A percentile compares a stretch with the other conserved stretches of the same genome.
These are phyloP conservation scores for Lithophane ornitopus DNA, from an alignment of 2,888 invertebrate genomes.

Conservation along the genomic window DNA sequence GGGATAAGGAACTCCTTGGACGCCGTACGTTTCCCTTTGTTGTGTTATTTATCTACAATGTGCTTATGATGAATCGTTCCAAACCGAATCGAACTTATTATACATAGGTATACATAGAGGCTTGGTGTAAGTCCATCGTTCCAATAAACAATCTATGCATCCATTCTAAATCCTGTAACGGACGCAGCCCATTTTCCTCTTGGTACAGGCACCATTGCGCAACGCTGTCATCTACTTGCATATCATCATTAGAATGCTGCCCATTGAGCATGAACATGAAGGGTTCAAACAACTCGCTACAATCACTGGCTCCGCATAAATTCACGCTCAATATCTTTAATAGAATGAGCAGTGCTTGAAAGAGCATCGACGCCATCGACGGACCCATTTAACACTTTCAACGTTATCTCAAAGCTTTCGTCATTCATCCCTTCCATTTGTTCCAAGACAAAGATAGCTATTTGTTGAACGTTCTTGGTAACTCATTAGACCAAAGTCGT, in stretches of 20 bases:
- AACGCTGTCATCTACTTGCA: constrained; percentile 46
- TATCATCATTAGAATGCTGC: constrained; percentile 53
- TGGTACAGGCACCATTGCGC: constrained; percentile 28
- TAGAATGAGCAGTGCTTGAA: constrained; percentile 48
- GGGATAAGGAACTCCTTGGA: constrained; percentile 45
- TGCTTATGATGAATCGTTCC: constrained; percentile 35
- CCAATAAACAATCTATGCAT: constrained; percentile 26
- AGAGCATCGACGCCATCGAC: constrained; percentile 29
- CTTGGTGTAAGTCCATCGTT: constrained; percentile 1
- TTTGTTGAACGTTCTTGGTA: constrained; percentile 43
- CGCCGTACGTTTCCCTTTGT: constrained; percentile 43
- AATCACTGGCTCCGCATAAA: constrained; percentile 50
- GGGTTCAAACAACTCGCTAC: constrained; percentile 59
- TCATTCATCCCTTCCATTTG: constrained; percentile 41
- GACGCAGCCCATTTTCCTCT: constrained; percentile 29
- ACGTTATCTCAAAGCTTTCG: constrained; percentile 48
- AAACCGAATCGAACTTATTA: constrained; percentile 5
- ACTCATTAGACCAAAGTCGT: constrained; percentile 58
- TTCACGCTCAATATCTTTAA: constrained; percentile 57
- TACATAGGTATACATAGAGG: constrained; percentile 10
- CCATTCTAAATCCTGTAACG: constrained; percentile 29
- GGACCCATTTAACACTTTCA: constrained; percentile 53
- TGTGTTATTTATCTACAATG: constrained; percentile 49
- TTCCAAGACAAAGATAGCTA: constrained; percentile 36
- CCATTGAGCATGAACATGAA: constrained; percentile 50